phyloP scores from a whole-genome alignment of 1,140 invertebrate genomes.

The Homarus americanus region DNA sequence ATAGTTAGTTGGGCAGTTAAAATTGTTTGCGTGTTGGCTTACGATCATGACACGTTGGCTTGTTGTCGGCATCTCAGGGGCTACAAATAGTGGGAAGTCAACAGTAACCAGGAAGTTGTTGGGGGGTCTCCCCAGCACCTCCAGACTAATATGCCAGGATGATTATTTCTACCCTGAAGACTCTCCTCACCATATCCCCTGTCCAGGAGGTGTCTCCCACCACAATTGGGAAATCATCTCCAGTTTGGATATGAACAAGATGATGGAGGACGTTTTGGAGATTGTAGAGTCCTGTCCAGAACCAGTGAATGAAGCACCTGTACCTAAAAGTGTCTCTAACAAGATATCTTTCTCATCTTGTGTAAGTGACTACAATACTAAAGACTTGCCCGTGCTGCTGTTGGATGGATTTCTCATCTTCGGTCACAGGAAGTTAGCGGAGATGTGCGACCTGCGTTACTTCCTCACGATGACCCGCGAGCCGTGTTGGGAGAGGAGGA shows the following conservation, averaged over 20 bases:
- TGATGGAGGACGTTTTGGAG: slow-evolving; percentile 82
- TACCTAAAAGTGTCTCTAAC: neutral
- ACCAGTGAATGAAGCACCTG: neutral
- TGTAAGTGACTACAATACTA: neutral
- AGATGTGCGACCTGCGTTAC: slow-evolving; percentile 86
- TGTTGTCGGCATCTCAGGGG: slow-evolving; percentile 86
- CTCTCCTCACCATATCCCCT: slow-evolving; percentile 84
- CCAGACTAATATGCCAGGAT: slow-evolving; percentile 85
- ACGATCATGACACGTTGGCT: slow-evolving; percentile 81
- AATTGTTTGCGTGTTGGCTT: too few relatives aligned
- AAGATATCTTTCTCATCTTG: neutral
- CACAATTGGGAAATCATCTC: slow-evolving; percentile 88
- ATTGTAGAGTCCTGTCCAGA: slow-evolving; percentile 42
- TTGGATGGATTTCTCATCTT: slow-evolving; percentile 88
- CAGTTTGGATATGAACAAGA: slow-evolving; percentile 86
- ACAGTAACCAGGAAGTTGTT: slow-evolving; percentile 81
- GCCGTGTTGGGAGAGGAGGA: slow-evolving; percentile 81
- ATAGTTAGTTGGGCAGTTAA: too few relatives aligned
- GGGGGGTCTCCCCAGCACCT: slow-evolving; percentile 79
- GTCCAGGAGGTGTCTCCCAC: slow-evolving; percentile 82
- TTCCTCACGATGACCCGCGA: slow-evolving; percentile 85
- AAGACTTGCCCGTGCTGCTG: slow-evolving; percentile 80
- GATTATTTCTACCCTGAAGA: slow-evolving; percentile 86
- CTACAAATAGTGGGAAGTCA: slow-evolving; percentile 90
- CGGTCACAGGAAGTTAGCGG: slow-evolving; percentile 83